A percentile compares a stretch with the other conserved stretches of the same genome.
Evolutionary conservation across 30 jellyfish, hydroid and myxozoan genomes (phyloP).

Genomic region (Chrysaora quinquecirrha): DNA sequence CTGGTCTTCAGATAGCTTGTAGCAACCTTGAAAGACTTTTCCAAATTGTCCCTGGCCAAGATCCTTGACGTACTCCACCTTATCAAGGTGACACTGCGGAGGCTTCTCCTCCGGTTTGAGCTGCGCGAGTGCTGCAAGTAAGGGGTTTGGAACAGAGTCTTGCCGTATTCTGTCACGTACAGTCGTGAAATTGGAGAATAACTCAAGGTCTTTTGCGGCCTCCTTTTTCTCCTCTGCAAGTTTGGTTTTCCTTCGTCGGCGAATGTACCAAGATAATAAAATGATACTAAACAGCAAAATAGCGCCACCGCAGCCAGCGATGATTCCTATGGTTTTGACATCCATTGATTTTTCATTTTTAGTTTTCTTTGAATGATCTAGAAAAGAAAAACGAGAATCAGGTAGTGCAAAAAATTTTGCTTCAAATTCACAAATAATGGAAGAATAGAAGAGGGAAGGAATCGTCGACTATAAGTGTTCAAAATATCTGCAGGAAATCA

Average conservation of each 20-base stretch:
- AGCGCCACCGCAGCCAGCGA: constrained; percentile 5
- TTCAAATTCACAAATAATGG: no score
- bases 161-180: constrained; percentile 86
- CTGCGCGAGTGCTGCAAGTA: constrained; percentile 68
- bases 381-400: no score
- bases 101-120: constrained; percentile 68
- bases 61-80: constrained; percentile 87
- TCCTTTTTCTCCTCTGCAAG: constrained; percentile 19
- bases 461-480: no score
- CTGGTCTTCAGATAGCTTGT: constrained; percentile 33
- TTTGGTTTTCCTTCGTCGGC: neutral
- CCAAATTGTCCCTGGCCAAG: constrained; percentile 99
- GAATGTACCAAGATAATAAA: neutral
- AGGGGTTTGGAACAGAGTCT: constrained; percentile 73
- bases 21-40: constrained; percentile 90
- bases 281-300: constrained; percentile 4
- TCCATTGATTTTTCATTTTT: neutral
- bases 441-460: no score
- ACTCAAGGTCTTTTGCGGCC: constrained; percentile 29
- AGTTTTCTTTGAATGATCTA: neutral
- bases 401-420: no score
- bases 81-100: constrained; percentile 90
- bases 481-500: no score
- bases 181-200: constrained; percentile 65
- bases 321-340: neutral